Base-by-base conservation (phyloP, 2,888 invertebrate genomes). In the Sarcophaga carnaria region DNA sequence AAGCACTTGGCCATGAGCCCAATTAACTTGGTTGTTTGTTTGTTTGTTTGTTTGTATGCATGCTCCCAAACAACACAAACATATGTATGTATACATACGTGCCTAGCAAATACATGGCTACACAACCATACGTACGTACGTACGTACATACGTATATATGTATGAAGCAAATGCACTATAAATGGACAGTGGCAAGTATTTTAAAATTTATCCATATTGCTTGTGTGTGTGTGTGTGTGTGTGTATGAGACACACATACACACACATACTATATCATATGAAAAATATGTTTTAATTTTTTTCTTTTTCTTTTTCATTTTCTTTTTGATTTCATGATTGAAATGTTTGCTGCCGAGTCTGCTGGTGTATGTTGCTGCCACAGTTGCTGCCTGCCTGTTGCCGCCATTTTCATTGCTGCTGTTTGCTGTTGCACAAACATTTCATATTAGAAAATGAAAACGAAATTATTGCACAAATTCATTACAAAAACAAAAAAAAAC, bases 1-100 rank as follows among this genome's bases (percentile, higher is more conserved):
- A 87, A 87, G 87, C 87, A 85, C 87, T 87, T 87, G 87, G 87
- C 87, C 87, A 85, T 87, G 87, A 87, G 85, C 87, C 85, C 81
- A 87, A 87, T 87, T 87, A 87, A 87, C 85, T 84, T 72, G 70
- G 71, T 79, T 84, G 37, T 37, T 37, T 37, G 37, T 6, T 37
- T 37, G 27, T 27, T 27, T 27, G 27, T 27, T 27, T 27, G 37
- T 37, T 6, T 37, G 37, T 6, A 37, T 8, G 37, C 8, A 37
- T 37, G 37, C 37, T 37, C 37, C 37, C 37, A 37, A 37, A 8
- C 37, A 37, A 37, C 37, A 37, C 37, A 37, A 37, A 63, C 80
- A 86, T 71, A 80, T 62, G 71, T 54, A 60, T 75, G 70, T 20
- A 76, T 45, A 66, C 4, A 72, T n/a, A 63, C 45, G 54, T 37